A percentile compares a stretch with the other conserved stretches of the same genome.
phyloP scores from a whole-genome alignment of 2,888 invertebrate species.

The Reticulitermes lucifugus region DNA sequence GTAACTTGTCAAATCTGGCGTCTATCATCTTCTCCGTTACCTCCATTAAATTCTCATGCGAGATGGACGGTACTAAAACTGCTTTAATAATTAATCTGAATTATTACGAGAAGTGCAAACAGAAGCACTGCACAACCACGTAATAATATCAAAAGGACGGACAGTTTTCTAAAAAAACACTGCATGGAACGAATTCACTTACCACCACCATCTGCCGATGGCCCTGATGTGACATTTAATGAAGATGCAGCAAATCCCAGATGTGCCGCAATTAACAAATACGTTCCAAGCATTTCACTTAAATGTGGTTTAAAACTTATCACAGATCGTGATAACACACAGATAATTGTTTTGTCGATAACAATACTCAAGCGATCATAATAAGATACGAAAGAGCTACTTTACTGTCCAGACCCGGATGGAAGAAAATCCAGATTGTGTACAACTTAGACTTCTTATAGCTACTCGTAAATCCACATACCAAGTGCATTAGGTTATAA shows the following conservation, averaged over 20 bases:
- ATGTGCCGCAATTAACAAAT: constrained; percentile 50
- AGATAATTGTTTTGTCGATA: constrained; percentile 13
- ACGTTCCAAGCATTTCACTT: constrained; percentile 47
- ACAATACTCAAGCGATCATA: constrained; percentile 38
- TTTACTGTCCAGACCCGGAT: constrained; percentile 47
- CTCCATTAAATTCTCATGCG: constrained; percentile 22
- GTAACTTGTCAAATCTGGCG: constrained; percentile 26
- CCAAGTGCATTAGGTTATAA: neutral
- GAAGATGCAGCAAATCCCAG: constrained; percentile 53
- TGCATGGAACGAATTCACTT: constrained; percentile 27
- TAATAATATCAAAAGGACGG: neutral
- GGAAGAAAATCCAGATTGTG: constrained; percentile 46
- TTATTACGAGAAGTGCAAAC: too few species aligned
- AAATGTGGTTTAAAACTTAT: constrained; percentile 1
- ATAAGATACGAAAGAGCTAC: constrained; percentile 42
- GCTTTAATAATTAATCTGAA: too few species aligned
- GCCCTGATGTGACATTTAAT: constrained; percentile 52
- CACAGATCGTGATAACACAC: constrained; percentile 36
- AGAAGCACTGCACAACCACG: neutral
- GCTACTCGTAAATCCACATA: neutral
- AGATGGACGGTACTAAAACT: constrained; percentile 1
- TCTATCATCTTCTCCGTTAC: constrained; percentile 32
- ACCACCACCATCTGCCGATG: constrained; percentile 54
- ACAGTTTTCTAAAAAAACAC: neutral
- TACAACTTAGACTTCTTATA: constrained; percentile 35